Base-by-base conservation (phyloP, 1,140 invertebrate genomes). In the Penaeus japonicus region DNA sequence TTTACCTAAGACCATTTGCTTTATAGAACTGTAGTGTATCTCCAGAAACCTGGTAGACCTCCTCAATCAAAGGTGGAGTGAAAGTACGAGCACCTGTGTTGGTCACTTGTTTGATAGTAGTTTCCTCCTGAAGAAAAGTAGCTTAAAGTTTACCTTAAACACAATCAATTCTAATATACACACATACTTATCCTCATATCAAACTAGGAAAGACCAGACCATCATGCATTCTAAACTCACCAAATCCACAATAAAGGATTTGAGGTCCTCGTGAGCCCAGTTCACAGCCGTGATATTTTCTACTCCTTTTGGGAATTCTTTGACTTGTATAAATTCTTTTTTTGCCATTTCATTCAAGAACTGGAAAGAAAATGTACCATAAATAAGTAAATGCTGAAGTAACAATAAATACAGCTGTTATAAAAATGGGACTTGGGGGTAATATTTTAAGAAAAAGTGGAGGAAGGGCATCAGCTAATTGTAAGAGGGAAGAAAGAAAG, bases 241-340 rank as follows among this genome's bases (percentile, higher is more conserved):
- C 90, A 83, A 47, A 75, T 90, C 79, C 27, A 89, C 85, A 79
- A 86, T 47, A 84, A 90, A 90, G 30, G 22, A 62, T 53, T 93
- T 91, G 65, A 94, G 90, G 87, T 93, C 93, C 12, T 94, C 93
- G 92, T 96, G 95, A 18, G 93, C 92, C 73, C 92, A 92, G 91
- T 94, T 94, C 17, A 96, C 93, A 2, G 92, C 92, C 32, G 93
- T 93, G 55, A 97, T 95, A 85, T 95, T 95, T 92, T 96, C 95
- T 54, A 96, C 95, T 57, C 96, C 96, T 91, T 95, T 96, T 85
- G 94, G 95, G 53, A 95, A 92, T 92, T 96, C 95, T 89, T 95
- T 94, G 30, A 96, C 94, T 70, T 94, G 93, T 70, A 96, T 93
- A 65, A 96, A 92, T 10, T 94, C 95, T 91, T 95, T 93, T 24